Evolutionary conservation across 2,888 invertebrate species (phyloP), one percentile per base, ranked within the genome.

Genomic region (Penaeus monodon): DNA sequence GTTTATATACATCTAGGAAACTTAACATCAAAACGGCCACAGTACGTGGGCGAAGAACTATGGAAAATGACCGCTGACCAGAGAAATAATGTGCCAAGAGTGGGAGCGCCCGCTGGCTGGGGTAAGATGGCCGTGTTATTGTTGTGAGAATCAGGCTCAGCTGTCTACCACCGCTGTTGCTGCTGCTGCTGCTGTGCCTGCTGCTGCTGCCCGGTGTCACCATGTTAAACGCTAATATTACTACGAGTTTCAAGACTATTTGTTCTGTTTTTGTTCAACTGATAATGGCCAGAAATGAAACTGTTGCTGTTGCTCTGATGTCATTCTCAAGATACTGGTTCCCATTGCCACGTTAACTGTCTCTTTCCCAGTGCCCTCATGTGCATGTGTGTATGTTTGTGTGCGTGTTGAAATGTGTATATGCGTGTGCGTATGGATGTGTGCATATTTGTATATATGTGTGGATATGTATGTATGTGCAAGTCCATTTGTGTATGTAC

Each of bases 91-190:
- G 10, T 33, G 38, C 24, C 29, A 1, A n/a, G 22, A n/a, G 49
- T 66, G 81, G 49, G 65, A 12, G 81, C 66, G 17, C n/a, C 20
- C 27, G 14, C 65, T 63, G 86, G 81, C 44, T n/a, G 65, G 68
- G 86, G 81, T 74, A 81, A 77, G 86, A 81, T 81, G 85, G 85
- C 81, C n/a, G 81, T 86, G 81, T 86, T 81, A 86, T 85, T 85
- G 85, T 86, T 86, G 86, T 86, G 81, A 81, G 86, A 86, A 81
- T 86, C 81, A 68, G 29, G 44, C 49, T 85, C 85, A 81, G 81
- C 85, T 85, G 81, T 66, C 81, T 66, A 38, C 65, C 66, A 77
- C 65, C 74, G 29, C 57, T 57, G 57, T 57, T 57, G 57, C 57
- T 57, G 57, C 20, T 57, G 20, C 57, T 57, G 57, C 57, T 57